phyloP scores from a whole-genome alignment of 2,888 invertebrate species.

The Graphium colonna region DNA sequence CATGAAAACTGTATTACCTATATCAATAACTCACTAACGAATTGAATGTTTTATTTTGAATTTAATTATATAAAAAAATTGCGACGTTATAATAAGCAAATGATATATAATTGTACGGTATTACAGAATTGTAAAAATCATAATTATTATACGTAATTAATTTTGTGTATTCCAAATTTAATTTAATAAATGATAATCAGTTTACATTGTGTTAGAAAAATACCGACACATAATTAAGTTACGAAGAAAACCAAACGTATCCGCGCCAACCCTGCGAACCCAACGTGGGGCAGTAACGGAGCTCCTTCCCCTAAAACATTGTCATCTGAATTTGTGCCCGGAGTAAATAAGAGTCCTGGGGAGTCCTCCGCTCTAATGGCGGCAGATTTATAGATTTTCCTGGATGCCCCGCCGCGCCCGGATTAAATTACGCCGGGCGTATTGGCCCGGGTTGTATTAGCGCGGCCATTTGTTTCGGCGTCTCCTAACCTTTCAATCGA shows the following conservation, averaged over 20 bases:
- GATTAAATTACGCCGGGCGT: constrained; percentile 77
- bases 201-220: too few relatives aligned
- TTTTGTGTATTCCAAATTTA: too few relatives aligned
- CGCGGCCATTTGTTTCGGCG: constrained; percentile 68
- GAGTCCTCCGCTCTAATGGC: constrained; percentile 72
- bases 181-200: too few relatives aligned
- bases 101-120: neutral
- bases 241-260: neutral
- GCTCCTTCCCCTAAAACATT: constrained; percentile 79
- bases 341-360: constrained; percentile 79
- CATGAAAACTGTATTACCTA: too few relatives aligned
- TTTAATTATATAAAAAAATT: too few relatives aligned
- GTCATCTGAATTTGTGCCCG: constrained; percentile 80
- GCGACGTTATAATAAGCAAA: neutral
- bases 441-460: constrained; percentile 76
- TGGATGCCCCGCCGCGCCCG: constrained; percentile 70
- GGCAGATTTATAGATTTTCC: constrained; percentile 80
- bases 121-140: too few relatives aligned
- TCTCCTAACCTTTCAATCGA: too few relatives aligned
- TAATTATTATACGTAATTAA: too few relatives aligned
- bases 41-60: too few relatives aligned
- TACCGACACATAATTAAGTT: too few relatives aligned
- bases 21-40: too few relatives aligned
- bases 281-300: constrained; percentile 64
- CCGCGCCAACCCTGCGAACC: constrained; percentile 55